These are phyloP conservation scores for Phrynosoma platyrhinos DNA, from an alignment of 2,113 vertebrate species.

Conservation along the genomic window DNA sequence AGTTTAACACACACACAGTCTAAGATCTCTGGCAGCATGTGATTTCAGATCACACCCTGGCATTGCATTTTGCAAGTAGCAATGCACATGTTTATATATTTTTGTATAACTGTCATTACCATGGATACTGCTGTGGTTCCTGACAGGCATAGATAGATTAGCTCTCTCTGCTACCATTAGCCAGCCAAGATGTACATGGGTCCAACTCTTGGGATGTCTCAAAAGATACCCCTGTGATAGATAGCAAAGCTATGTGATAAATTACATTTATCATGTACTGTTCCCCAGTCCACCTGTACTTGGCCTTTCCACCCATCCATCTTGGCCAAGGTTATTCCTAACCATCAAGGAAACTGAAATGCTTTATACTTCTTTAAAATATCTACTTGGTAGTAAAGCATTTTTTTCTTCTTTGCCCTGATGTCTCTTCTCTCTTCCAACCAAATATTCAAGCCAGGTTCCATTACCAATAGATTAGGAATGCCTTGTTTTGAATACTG, in stretches of 20 bases:
- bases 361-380: not conserved
- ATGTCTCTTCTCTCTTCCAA: not conserved
- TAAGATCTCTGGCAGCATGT: not conserved
- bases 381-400: not conserved
- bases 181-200: conserved; percentile 2
- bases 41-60: not conserved
- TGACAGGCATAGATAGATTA: not conserved
- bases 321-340: conserved; percentile 33
- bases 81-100: not conserved
- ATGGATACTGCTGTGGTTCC: not conserved
- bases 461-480: not conserved
- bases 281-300: not conserved
- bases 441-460: too few relatives aligned
- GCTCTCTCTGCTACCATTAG: not conserved
- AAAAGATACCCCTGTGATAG: conserved; percentile 8
- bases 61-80: not conserved
- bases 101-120: not conserved
- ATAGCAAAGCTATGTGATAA: conserved; percentile 12
- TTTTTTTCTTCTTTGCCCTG: not conserved
- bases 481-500: conserved; percentile 72
- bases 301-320: not conserved
- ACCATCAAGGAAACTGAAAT: not conserved
- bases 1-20: not conserved
- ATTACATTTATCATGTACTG: not conserved
- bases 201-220: not conserved